Percentiles rank a stretch among this genome's conserved stretches.
phyloP scores from a whole-genome alignment of 2,797 vertebrate genomes.

The Lindbergichthys nudifrons region DNA sequence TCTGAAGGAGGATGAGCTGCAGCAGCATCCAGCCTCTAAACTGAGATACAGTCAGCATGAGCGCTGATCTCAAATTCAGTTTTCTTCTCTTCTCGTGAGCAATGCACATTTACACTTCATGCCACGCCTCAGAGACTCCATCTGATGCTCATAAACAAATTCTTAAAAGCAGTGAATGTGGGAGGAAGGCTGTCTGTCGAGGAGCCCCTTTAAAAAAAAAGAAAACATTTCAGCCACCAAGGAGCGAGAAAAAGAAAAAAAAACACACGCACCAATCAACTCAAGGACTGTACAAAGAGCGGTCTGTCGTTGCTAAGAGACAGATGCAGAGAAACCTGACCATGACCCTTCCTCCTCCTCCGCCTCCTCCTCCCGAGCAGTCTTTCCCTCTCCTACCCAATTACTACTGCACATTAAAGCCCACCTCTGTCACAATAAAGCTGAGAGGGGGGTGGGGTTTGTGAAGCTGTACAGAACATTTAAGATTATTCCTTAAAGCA shows the following conservation, averaged over 20 bases:
- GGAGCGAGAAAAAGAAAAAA: constrained; percentile 36
- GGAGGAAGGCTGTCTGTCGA: constrained; percentile 60
- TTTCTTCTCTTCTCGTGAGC: constrained; percentile 17
- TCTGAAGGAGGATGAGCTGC: constrained; percentile 7
- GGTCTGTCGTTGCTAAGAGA: constrained; percentile 80
- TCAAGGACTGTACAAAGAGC: constrained; percentile 76
- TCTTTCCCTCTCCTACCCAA: constrained; percentile 69
- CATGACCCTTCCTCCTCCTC: constrained; percentile 73
- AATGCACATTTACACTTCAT: constrained; percentile 40
- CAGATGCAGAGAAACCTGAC: constrained; percentile 81
- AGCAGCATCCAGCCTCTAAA: background rate
- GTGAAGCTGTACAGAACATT: constrained; percentile 31
- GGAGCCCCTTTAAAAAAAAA: constrained; percentile 56
- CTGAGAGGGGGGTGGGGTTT: constrained; percentile 45
- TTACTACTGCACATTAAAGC: constrained; percentile 74
- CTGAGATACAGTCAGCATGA: background rate
- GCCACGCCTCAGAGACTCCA: constrained; percentile 61
- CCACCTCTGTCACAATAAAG: constrained; percentile 72
- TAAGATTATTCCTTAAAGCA: constrained; percentile 39
- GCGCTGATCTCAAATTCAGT: constrained; percentile 2
- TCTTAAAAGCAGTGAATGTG: constrained; percentile 64
- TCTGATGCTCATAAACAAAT: constrained; percentile 60
- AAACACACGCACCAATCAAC: constrained; percentile 63
- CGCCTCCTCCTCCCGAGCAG: constrained; percentile 58
- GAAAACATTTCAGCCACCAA: constrained; percentile 49